Conservation (phyloP, 2,888 invertebrate genomes). For the Stegana nigrithorax region DNA sequence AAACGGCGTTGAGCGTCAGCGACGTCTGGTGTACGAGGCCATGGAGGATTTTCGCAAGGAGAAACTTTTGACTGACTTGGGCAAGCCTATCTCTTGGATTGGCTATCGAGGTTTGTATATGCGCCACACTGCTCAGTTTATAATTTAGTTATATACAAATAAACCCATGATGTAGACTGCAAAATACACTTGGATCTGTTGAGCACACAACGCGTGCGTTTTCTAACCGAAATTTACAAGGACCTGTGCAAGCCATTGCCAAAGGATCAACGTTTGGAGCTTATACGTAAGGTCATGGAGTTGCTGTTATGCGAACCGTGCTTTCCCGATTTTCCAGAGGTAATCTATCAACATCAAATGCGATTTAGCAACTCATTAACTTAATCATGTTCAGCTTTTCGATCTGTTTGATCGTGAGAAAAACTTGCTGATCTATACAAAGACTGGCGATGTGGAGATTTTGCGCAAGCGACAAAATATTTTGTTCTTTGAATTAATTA, state of each 20-base stretch:
- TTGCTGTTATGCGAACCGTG: constrained; percentile 67
- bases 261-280: constrained; percentile 77
- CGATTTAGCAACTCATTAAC: too few species aligned
- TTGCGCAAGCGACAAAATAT: constrained; percentile 62
- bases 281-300: constrained; percentile 78
- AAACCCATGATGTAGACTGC: constrained; percentile 63
- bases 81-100: constrained; percentile 81
- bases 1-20: constrained; percentile 76
- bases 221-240: constrained; percentile 79
- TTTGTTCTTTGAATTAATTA: constrained; percentile 64
- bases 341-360: constrained; percentile 29
- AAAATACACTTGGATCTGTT: constrained; percentile 84
- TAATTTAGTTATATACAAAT: background rate
- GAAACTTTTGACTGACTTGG: constrained; percentile 76
- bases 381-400: constrained; percentile 53
- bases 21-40: constrained; percentile 73
- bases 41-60: constrained; percentile 73
- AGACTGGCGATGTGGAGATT: constrained; percentile 62
- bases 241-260: constrained; percentile 73
- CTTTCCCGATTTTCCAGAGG: constrained; percentile 59
- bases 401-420: constrained; percentile 66
- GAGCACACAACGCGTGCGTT: constrained; percentile 82
- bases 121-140: background rate
- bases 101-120: constrained; percentile 74
- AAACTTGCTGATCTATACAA: constrained; percentile 60